Conservation (phyloP, 2,797 vertebrate species). For the Eleutherodactylus coqui region DNA sequence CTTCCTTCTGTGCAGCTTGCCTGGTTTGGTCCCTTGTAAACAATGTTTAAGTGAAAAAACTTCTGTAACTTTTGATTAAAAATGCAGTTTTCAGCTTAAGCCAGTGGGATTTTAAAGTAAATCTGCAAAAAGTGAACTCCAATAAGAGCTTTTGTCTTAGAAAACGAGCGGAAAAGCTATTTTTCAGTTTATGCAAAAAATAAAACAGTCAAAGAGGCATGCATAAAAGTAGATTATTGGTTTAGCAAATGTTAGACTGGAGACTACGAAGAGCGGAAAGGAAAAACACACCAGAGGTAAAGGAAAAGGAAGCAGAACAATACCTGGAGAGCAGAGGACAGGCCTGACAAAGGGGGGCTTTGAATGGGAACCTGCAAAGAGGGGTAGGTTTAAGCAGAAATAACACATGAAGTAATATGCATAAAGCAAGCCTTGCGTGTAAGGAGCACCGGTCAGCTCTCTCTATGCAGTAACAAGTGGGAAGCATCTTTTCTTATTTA, state of each 20-base stretch:
- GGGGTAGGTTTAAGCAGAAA: constrained; percentile 19
- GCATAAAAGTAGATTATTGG: background rate
- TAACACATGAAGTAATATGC: background rate
- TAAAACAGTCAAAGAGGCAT: background rate
- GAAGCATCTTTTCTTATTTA: no score
- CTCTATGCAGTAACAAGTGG: no score
- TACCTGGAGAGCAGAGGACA: constrained; percentile 55
- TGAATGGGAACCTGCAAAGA: constrained; percentile 51
- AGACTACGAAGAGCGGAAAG: background rate
- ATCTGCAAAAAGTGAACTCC: background rate
- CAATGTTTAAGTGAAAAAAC: constrained; percentile 21
- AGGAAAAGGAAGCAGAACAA: constrained; percentile 38
- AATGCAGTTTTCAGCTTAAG: constrained; percentile 5
- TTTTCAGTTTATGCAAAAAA: constrained; percentile 1
- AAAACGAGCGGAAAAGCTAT: constrained; percentile 10
- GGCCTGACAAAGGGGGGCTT: constrained; percentile 38
- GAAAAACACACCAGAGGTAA: constrained; percentile 21
- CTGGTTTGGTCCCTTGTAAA: constrained; percentile 18
- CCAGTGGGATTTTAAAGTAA: background rate
- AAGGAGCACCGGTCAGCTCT: no score
- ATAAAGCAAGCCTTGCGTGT: background rate
- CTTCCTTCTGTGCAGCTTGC: background rate
- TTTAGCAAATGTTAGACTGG: background rate
- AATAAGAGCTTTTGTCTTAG: background rate
- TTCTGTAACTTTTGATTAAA: constrained; percentile 28